Base-by-base conservation (phyloP, 2,113 vertebrate species). In the Myotis davidii region DNA sequence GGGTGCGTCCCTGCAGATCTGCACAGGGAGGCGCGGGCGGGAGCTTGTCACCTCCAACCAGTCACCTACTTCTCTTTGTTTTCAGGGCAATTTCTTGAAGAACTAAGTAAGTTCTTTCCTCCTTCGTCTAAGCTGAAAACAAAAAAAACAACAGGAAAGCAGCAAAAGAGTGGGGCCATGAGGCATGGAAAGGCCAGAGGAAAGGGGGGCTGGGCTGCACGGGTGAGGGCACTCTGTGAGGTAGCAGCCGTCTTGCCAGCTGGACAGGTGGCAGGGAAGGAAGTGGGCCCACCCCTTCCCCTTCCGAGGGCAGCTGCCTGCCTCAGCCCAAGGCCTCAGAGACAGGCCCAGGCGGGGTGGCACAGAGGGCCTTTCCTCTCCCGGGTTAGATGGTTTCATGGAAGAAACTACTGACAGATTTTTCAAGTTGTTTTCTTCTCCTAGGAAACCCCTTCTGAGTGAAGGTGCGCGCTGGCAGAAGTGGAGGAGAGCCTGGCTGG, bases 71-170 rank as follows among this genome's bases (percentile, higher is more conserved):
- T 81, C 79, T 96, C 23, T 94, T 67, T 96, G 74, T 95, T 97
- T 98, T 52, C 97, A 98, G 97, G 97, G 29, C 97, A 97, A 39
- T 98, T 97, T 94, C 93, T 98, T 56, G 97, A 97, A 89, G 97
- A 98, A 54, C 94, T 98, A 95, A 97, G 97, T 98, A 98, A 98
- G 97, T 98, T 94, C 11, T 88, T 48, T 92, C 70, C 64, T 91
- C 3, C 52, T 82, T 69, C 9, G 85, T 79, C 20, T 14, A 87
- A 95, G 3, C 42, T n/a, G 45, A 88, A 48, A 39, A 76, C 20
- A 90, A 87, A 23, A 59, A 48, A n/a, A n/a, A n/a, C n/a, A 50
- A 0, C 20, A 85, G 77, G 34, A 56, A 90, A 77, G 52, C 59
- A 56, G 17, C 39, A 16, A 76, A 21, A 70, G 34, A 50, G 50